Percentiles rank a stretch among this genome's conserved stretches.
phyloP scores from a whole-genome alignment of 2,888 invertebrate species.

The Aspidiotus rigidus region DNA sequence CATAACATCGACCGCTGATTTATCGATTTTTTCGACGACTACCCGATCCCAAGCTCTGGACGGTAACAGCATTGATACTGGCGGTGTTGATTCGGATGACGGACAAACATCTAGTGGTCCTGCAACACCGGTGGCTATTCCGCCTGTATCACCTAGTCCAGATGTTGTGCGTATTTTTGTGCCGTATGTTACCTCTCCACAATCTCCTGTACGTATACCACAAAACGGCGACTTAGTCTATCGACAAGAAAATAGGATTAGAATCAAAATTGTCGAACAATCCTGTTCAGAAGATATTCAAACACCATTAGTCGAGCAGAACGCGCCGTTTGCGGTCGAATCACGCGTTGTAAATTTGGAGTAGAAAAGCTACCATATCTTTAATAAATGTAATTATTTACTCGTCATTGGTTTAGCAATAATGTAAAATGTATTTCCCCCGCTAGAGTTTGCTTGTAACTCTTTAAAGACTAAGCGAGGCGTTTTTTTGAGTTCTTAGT shows the following conservation, averaged over 20 bases:
- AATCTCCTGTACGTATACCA: conserved; percentile 35
- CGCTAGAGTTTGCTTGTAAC: too few relatives aligned
- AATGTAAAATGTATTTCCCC: too few relatives aligned
- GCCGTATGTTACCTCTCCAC: conserved; percentile 51
- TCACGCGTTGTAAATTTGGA: conserved; percentile 20
- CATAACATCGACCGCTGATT: conserved; percentile 72
- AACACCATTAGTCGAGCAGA: conserved; percentile 26
- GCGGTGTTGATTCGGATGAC: conserved; percentile 51
- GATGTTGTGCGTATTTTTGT: conserved; percentile 72
- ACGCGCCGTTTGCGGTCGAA: conserved; percentile 9
- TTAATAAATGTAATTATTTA: too few relatives aligned
- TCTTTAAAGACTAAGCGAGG: too few relatives aligned
- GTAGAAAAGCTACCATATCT: not conserved
- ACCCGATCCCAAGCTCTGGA: conserved; percentile 64
- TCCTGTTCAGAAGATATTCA: conserved; percentile 18
- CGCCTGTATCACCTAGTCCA: conserved; percentile 45
- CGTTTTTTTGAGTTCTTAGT: too few relatives aligned
- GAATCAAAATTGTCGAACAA: conserved; percentile 28
- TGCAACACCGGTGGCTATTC: conserved; percentile 45
- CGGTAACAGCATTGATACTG: conserved; percentile 63
- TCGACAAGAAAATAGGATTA: conserved; percentile 24
- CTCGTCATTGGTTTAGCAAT: too few relatives aligned
- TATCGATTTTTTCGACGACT: conserved; percentile 65
- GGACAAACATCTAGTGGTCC: conserved; percentile 51
- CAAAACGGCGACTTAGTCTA: conserved; percentile 23